Evolutionary conservation across 2,797 vertebrate genomes (phyloP), one percentile per base, ranked within the genome.

Genomic region (Salarias fasciatus): DNA sequence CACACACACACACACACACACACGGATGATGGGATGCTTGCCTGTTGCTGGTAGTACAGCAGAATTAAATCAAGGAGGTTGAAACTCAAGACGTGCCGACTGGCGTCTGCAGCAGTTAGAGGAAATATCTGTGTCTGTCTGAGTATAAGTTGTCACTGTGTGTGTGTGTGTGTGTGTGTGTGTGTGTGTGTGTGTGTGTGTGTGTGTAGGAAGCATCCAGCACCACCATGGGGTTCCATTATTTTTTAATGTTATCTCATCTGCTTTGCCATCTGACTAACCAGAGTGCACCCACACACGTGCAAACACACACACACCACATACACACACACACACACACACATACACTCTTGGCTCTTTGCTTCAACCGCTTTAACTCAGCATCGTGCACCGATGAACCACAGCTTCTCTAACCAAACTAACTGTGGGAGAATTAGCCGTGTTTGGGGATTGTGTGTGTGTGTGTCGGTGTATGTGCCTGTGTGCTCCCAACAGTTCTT

Each of bases 221-320:
- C 79, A 81, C 65, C 77, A 85, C 73, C 71, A 80, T 78, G 64
- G 80, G 83, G 77, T 80, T 83, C 63, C 73, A 82, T 88, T 82
- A 82, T 85, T 84, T 82, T 84, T 88, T 24, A 79, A 81, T 82
- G 59, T 76, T 78, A 67, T 83, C 66, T 86, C 65, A 88, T 86
- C 77, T 86, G 75, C 71, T 79, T 86, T 75, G 57, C 72, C 65
- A 79, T 88, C 74, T 82, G 73, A 87, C 83, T 80, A 80, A 85
- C 69, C 74, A 58, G 36, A 54, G 55, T 44, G 28, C 30, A 55
- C 41, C 4, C 62, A 18, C 63, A 4, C 66, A 63, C 53, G 53
- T 69, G 50, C 53, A 48, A 47, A 47, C 36, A 11, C 38, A 40
- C 53, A 49, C 48, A 50, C 53, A 18, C 33, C n/a, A n/a, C n/a